Base-by-base conservation (phyloP, 2,888 invertebrate species). In the Omphaloscelis lunosa region DNA sequence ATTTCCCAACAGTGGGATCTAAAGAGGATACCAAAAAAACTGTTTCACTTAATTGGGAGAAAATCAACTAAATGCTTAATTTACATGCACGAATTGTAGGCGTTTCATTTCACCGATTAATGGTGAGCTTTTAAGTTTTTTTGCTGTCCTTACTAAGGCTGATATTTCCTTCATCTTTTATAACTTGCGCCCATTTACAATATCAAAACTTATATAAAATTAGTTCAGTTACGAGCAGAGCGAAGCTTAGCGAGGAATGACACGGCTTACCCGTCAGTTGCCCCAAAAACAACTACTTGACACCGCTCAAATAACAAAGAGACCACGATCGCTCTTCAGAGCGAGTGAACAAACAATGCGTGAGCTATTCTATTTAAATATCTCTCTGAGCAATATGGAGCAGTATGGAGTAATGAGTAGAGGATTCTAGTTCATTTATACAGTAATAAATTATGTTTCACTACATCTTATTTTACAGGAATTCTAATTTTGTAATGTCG, bases 251-350 rank as follows among this genome's bases (percentile, higher is more conserved):
- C 72, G 34, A 63, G 48, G 73, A 72, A 76, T 68, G 27, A 62
- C 67, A 58, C 34, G 34, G 39, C 12, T 34, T 15, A 68, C 4
- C 63, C 58, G 2, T 27, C 41, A 56, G 34, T 59, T 29, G 29
- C 27, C 27, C 34, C n/a, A 34, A 56, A 70, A 67, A 73, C 83
- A 70, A 76, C 59, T 23, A 74, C 77, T 76, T 56, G 68, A 77
- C 59, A 61, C 67, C 65, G 61, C 76, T 85, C 66, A 61, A 84
- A 84, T 79, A 75, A 85, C 85, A 77, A 84, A 66, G 66, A 78
- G 66, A 76, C 79, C 75, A 62, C 69, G 69, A 79, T 74, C 65
- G 58, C 62, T 72, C 71, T 53, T 58, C n/a, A 48, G 41, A 76
- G 62, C 71, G 68, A n/a, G 53, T 15, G 66, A 79, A 70, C 79